Base-by-base conservation (phyloP, 2,797 vertebrate genomes). In the Sebastes flavidus region DNA sequence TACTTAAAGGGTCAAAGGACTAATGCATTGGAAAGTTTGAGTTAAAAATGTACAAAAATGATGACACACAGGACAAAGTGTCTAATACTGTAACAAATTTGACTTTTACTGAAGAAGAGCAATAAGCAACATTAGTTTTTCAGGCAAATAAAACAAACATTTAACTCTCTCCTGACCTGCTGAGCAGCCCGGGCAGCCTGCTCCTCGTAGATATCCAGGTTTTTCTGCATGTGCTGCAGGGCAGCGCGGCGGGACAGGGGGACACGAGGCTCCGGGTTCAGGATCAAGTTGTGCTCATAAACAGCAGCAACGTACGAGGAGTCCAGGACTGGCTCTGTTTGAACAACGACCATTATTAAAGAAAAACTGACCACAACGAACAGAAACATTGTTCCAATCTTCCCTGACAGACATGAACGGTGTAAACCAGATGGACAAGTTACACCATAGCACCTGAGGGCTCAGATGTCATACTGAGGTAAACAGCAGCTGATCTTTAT, bases 201-300 rank as follows among this genome's bases (percentile, higher is more conserved):
- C 82, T 95, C 78, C 78, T 98, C 97, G 1, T 97, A 98, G 75
- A 98, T 25, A 6, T 97, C 95, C 4, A 99, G 92, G 93, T 99
- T 99, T 78, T 76, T 91, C 72, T 83, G 88, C 97, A 99, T 96
- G 69, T 98, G 96, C 8, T 86, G 74, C 86, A 99, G 94, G 0
- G 97, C 98, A 0, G 93, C 87, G n/a, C 32, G 13, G 0, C 98
- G 96, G 79, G 91, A 92, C 75, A 89, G 65, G 2, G 85, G 82
- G 16, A 83, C 90, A 0, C 56, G 34, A 0, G 97, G 96, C 2
- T 94, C 54, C 0, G 94, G 95, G 70, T 96, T 98, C 75, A 97
- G 78, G n/a, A 97, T 12, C 1, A 95, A 42, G 1, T 49, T 82
- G 54, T 99, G 98, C 83, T 99, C 98, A 0, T 97, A 99, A 69